Evolutionary conservation across 2,888 invertebrate genomes (phyloP).

Genomic region (Sympetrum striolatum): DNA sequence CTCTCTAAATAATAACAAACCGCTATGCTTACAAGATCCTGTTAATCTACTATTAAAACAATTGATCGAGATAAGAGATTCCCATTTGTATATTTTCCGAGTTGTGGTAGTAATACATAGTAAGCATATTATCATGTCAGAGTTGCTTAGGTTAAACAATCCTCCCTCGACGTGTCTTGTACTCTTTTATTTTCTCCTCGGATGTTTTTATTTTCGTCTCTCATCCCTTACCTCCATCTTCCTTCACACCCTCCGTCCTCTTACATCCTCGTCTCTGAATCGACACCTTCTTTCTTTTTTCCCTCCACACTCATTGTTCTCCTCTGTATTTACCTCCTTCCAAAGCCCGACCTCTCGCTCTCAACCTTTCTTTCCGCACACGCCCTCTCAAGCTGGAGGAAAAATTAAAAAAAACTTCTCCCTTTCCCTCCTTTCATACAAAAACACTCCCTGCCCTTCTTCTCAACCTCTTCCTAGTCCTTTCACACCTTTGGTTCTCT

Average conservation of each 20-base stretch:
- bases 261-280: too few relatives aligned
- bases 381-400: not conserved
- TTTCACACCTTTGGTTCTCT: not conserved
- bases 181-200: not conserved
- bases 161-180: too few relatives aligned
- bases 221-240: not conserved
- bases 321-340: not conserved
- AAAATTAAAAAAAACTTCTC: not conserved
- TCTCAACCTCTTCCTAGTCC: not conserved
- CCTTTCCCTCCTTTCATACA: not conserved
- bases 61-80: too few relatives aligned
- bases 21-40: too few relatives aligned
- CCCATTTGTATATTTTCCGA: too few relatives aligned
- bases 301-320: not conserved
- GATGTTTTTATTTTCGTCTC: not conserved
- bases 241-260: not conserved
- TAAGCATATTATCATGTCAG: too few relatives aligned
- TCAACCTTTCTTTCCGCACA: not conserved
- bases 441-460: not conserved
- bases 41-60: too few relatives aligned
- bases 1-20: too few relatives aligned
- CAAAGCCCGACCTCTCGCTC: not conserved
- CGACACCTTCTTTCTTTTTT: too few relatives aligned
- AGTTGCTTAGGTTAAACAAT: too few relatives aligned
- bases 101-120: too few relatives aligned